Evolutionary conservation across 2,797 vertebrate species (phyloP), one percentile per base, ranked within the genome.

Genomic region (Pampus argenteus): DNA sequence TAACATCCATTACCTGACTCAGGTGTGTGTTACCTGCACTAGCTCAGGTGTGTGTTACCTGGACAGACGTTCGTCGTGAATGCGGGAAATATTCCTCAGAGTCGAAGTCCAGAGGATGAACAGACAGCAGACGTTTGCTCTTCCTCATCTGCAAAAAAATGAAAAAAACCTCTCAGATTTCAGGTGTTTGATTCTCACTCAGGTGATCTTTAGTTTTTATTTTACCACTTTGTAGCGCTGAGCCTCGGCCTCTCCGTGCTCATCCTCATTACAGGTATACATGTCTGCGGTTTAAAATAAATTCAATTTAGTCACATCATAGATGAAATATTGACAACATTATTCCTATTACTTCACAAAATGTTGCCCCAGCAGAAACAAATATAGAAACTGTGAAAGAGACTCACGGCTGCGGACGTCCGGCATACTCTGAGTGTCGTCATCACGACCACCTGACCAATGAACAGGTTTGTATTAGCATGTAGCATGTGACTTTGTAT

Each of bases 51-150:
- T 59, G 49, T 26, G 7, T 18, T 80, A 94, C 95, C 93, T 95
- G 95, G 1, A 84, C 18, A 25, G 95, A 95, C 1, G 89, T 93
- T 0, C 92, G 88, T 0, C 93, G 90, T 9, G 96, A 94, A 61
- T 93, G 91, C 18, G 92, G 62, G 14, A 91, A 90, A 38, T 96
- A 96, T 0, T 98, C 97, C 69, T 98, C 96, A 0, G 94, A 82
- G 44, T 98, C 96, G 8, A 98, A 96, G 90, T 98, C 97, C 88
- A 95, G 79, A 1, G 95, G 95, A 22, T 96, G 96, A 70, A 98
- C 94, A 1, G 96, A 96, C 68, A 99, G 95, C 73, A 98, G 95
- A 29, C 96, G 96, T 88, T 96, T 98, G 42, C 90, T 95, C 93
- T 96, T 96, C 79, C 95, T 94, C 91, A 95, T 94, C 95, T 94